Conservation (phyloP, 2,113 vertebrate species). For the Arothron firmamentum region DNA sequence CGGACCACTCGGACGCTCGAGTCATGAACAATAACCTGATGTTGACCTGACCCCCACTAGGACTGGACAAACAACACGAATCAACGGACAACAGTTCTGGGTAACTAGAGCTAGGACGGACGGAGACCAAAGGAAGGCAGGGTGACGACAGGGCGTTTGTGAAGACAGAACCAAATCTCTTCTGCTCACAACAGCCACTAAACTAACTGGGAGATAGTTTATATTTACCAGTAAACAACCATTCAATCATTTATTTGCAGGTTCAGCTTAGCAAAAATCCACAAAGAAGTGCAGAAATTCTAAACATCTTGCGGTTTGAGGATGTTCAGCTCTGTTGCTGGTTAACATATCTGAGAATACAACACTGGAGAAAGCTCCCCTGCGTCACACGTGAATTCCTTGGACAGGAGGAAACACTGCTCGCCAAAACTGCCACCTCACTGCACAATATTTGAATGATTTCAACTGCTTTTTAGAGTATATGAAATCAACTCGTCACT, state of each 20-base stretch:
- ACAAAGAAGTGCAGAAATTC: slow-evolving; percentile 40
- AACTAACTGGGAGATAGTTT: slow-evolving; percentile 21
- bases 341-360: slow-evolving; percentile 46
- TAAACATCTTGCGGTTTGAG: slow-evolving; percentile 37
- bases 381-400: slow-evolving; percentile 43
- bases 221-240: slow-evolving; percentile 28
- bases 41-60: slow-evolving; percentile 44
- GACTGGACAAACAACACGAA: slow-evolving; percentile 28
- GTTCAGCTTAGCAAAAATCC: slow-evolving; percentile 43
- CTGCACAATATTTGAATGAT: slow-evolving; percentile 48
- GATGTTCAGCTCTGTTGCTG: slow-evolving; percentile 41
- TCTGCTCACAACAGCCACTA: slow-evolving; percentile 21
- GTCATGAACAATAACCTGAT: slow-evolving; percentile 48
- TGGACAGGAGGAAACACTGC: slow-evolving; percentile 9
- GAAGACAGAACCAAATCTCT: slow-evolving; percentile 19
- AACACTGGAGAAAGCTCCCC: slow-evolving; percentile 49
- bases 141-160: slow-evolving; percentile 35
- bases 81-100: slow-evolving; percentile 40
- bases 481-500: slow-evolving; percentile 48
- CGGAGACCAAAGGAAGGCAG: slow-evolving; percentile 29
- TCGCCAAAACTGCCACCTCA: slow-evolving; percentile 43
- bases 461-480: slow-evolving; percentile 40
- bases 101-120: slow-evolving; percentile 32
- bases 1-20: slow-evolving; percentile 41
- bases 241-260: slow-evolving; percentile 38